Evolutionary conservation across 1,140 invertebrate genomes (phyloP).

Genomic region (Acromyrmex echinatior): DNA sequence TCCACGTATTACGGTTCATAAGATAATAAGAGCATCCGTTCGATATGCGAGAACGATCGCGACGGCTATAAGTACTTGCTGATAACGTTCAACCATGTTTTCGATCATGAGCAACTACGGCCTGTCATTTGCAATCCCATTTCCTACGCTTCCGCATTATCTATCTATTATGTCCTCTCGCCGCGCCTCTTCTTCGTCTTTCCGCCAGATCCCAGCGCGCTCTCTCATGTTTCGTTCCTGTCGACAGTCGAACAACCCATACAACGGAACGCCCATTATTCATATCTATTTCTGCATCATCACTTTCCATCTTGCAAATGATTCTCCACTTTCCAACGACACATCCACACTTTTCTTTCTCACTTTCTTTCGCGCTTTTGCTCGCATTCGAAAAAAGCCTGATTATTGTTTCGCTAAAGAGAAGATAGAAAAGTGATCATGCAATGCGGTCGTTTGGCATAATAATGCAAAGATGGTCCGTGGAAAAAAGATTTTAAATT

Average conservation of each 20-base stretch:
- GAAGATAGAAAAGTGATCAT: not conserved
- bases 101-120: constrained; percentile 60
- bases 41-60: not conserved
- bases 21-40: constrained; percentile 67
- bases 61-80: constrained; percentile 37
- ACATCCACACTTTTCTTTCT: constrained; percentile 20
- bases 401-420: not conserved
- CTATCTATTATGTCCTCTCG: constrained; percentile 48
- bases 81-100: constrained; percentile 54
- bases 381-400: not conserved
- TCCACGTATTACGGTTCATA: constrained; percentile 46
- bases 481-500: not conserved
- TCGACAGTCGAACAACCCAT: constrained; percentile 55
- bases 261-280: constrained; percentile 66
- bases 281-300: constrained; percentile 65
- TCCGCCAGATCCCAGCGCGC: not conserved
- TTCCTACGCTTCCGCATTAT: constrained; percentile 73
- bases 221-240: constrained; percentile 46
- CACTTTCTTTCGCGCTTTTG: constrained; percentile 37
- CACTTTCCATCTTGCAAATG: constrained; percentile 63
- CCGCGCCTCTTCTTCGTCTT: constrained; percentile 19
- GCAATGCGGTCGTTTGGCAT: not conserved
- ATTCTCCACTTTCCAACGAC: constrained; percentile 52
- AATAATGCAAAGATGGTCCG: not conserved
- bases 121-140: constrained; percentile 77